Evolutionary conservation across 2,797 vertebrate genomes (phyloP).

Genomic region (Acestrorhynchus altus): DNA sequence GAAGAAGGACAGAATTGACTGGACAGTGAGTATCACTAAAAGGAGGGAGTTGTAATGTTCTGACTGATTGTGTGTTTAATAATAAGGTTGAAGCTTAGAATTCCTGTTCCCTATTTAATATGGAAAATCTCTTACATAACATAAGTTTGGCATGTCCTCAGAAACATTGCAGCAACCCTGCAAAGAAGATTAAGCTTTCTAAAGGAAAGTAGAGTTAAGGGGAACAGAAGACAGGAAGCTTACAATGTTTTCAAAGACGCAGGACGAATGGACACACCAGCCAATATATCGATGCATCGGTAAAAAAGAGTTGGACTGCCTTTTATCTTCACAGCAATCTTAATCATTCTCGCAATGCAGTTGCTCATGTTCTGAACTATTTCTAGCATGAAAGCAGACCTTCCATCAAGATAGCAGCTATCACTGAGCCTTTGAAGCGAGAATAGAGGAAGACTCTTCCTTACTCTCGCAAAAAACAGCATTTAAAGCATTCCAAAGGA

Average conservation of each 20-base stretch:
- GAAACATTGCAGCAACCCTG: slow-evolving; percentile 40
- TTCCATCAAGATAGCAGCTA: not conserved
- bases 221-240: not conserved
- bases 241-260: not conserved
- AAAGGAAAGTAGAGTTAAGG: slow-evolving; percentile 15
- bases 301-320: not conserved
- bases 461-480: not conserved
- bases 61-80: too few relatives aligned
- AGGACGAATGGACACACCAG: not conserved
- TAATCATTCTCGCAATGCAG: not conserved
- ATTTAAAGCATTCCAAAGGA: not conserved
- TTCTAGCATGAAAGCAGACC: not conserved
- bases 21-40: too few relatives aligned
- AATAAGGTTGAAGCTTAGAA: slow-evolving; percentile 54
- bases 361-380: not conserved
- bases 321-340: not conserved
- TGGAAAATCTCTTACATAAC: slow-evolving; percentile 54
- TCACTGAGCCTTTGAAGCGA: not conserved
- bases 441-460: not conserved
- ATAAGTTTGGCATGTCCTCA: slow-evolving; percentile 21
- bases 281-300: not conserved
- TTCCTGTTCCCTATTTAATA: slow-evolving; percentile 55
- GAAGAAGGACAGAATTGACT: too few relatives aligned
- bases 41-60: too few relatives aligned
- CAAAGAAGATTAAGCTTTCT: slow-evolving; percentile 47